These are phyloP conservation scores for Coelopa pilipes DNA, from an alignment of 2,888 invertebrate genomes.

Conservation along the genomic window DNA sequence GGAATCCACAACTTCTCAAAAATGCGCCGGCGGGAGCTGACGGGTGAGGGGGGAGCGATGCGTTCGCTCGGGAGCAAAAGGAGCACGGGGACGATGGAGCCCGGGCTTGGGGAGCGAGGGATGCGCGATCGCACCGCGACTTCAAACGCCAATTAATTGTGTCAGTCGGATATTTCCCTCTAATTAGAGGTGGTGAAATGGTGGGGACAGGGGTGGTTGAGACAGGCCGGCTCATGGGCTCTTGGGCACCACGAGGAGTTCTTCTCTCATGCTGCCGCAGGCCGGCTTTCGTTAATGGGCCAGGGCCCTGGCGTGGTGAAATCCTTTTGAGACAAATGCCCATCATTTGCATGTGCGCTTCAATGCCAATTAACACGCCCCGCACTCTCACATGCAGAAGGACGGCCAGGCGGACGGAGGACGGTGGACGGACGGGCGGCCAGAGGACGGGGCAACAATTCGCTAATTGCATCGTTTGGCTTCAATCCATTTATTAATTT, in stretches of 20 bases:
- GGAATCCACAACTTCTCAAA: constrained; percentile 44
- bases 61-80: not conserved
- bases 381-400: not conserved
- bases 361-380: constrained; percentile 33
- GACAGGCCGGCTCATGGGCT: too few species aligned
- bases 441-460: constrained; percentile 40
- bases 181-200: constrained; percentile 61
- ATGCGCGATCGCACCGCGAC: not conserved
- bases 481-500: constrained; percentile 56
- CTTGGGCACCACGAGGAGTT: constrained; percentile 29
- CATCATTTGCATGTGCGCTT: constrained; percentile 27
- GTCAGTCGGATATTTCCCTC: constrained; percentile 58
- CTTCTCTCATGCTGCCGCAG: not conserved
- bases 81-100: too few species aligned
- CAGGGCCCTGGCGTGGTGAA: not conserved
- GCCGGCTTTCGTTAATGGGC: too few species aligned
- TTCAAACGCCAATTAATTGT: constrained; percentile 54
- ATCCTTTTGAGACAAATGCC: not conserved
- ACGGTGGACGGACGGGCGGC: not conserved
- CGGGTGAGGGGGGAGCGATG: constrained; percentile 42
- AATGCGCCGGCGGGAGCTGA: constrained; percentile 51
- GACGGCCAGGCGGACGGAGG: constrained; percentile 1
- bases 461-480: constrained; percentile 62
- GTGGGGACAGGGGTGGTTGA: too few species aligned
- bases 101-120: too few species aligned